Evolutionary conservation across 2,113 vertebrate species (phyloP), one percentile per base, ranked within the genome.

Genomic region (Scartelaos histophorus): DNA sequence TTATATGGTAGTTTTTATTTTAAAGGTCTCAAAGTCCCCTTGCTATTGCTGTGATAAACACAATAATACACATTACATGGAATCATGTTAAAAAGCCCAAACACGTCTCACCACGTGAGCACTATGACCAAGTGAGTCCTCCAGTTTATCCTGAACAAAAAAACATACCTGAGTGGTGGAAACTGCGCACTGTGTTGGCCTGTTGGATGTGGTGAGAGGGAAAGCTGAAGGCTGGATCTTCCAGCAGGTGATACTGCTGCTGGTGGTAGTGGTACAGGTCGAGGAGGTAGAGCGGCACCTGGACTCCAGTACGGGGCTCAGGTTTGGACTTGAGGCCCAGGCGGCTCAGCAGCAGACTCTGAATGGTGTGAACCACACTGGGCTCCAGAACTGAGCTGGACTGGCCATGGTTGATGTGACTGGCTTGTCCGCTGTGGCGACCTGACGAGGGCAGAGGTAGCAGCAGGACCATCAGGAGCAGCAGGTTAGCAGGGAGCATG

Each of bases 401-500:
- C 22, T 73, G 78, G 81, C 82, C 91, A 81, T 85, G 83, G 85
- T 88, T 61, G 35, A 82, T 78, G 79, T 90, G 78, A 76, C 85
- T 84, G 82, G 79, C 74, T 83, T 86, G 86, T 80, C 75, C 82
- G 74, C 84, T 87, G 86, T 93, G 92, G 76, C 88, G 88, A 90
- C 89, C 90, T 86, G 88, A 92, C 79, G 86, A 92, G 87, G 86
- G 88, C 77, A 93, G 92, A 92, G 93, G 92, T 88, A 94, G 88
- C 87, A 94, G 91, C 91, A 94, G 89, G 87, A 93, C 88, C 92
- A 93, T 93, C 89, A 94, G 92, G 88, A 93, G 84, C 86, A 94
- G 84, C 74, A 94, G 89, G 86, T 93, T 94, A 95, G 93, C 93
- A 93, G 92, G 93, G 92, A 94, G 92, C 94, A 95, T 95, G 88